phyloP scores from a whole-genome alignment of 1,140 invertebrate species.

The Heliothis virescens region DNA sequence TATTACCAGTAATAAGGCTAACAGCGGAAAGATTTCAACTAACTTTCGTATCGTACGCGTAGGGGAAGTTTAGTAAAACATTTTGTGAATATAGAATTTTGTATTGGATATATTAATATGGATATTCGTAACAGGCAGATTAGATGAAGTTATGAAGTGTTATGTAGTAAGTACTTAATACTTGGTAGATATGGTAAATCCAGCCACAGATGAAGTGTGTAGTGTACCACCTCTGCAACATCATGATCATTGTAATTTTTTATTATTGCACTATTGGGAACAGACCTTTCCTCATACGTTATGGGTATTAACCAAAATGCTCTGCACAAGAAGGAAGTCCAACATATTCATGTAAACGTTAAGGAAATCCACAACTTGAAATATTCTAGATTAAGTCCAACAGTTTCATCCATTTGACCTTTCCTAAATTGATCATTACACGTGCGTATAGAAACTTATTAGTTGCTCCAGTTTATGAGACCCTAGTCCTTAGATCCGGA shows the following conservation, averaged over 20 bases:
- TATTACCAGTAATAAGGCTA: conserved; percentile 25
- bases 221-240: too few species aligned
- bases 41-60: background rate
- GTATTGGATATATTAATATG: background rate
- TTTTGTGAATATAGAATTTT: conserved; percentile 16
- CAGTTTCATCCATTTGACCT: background rate
- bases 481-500: background rate
- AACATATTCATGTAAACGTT: background rate
- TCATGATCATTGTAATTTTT: too few species aligned
- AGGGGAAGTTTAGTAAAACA: background rate
- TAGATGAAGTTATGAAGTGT: background rate
- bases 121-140: background rate
- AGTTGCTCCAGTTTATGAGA: background rate
- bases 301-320: too few species aligned
- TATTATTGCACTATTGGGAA: too few species aligned
- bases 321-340: too few species aligned
- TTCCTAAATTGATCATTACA: background rate
- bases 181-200: too few species aligned
- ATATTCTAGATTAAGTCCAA: too few species aligned
- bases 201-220: too few species aligned
- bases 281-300: too few species aligned
- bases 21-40: conserved; percentile 1
- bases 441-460: conserved; percentile 10
- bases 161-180: too few species aligned
- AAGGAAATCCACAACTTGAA: background rate